Evolutionary conservation across 2,888 invertebrate species (phyloP).

Genomic region (Coelinius sp.): DNA sequence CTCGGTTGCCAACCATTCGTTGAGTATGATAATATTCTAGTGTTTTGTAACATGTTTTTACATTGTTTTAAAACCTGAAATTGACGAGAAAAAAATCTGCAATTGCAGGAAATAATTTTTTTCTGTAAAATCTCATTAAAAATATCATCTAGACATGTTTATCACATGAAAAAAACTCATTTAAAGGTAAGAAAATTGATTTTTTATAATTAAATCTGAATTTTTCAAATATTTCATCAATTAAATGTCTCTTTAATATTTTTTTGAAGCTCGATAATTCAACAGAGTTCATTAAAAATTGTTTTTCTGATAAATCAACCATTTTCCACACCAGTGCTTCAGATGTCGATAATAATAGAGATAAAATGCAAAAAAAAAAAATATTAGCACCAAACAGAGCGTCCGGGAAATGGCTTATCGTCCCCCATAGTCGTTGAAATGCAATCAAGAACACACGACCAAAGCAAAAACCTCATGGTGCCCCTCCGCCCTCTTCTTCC

Average conservation of each 20-base stretch:
- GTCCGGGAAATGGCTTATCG: conserved; percentile 22
- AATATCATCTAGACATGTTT: background rate
- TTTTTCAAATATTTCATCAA: background rate
- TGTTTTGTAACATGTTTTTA: background rate
- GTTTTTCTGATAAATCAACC: background rate
- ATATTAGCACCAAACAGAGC: background rate
- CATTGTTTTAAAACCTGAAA: background rate
- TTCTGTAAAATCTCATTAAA: background rate
- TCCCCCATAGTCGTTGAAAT: background rate
- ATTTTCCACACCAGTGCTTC: background rate
- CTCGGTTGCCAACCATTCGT: background rate
- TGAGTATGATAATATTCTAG: background rate
- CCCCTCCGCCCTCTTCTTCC: background rate
- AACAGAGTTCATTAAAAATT: background rate
- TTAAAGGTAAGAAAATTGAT: background rate
- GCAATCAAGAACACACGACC: conserved; percentile 3
- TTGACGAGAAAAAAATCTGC: background rate
- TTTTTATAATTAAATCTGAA: background rate
- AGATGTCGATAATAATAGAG: background rate
- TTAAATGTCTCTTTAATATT: background rate
- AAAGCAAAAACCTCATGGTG: background rate
- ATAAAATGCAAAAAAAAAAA: background rate
- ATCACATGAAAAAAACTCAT: background rate
- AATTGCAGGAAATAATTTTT: background rate
- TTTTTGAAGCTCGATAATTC: too few relatives aligned